phyloP scores from a whole-genome alignment of 2,797 vertebrate species.

The Propithecus deckenii region DNA sequence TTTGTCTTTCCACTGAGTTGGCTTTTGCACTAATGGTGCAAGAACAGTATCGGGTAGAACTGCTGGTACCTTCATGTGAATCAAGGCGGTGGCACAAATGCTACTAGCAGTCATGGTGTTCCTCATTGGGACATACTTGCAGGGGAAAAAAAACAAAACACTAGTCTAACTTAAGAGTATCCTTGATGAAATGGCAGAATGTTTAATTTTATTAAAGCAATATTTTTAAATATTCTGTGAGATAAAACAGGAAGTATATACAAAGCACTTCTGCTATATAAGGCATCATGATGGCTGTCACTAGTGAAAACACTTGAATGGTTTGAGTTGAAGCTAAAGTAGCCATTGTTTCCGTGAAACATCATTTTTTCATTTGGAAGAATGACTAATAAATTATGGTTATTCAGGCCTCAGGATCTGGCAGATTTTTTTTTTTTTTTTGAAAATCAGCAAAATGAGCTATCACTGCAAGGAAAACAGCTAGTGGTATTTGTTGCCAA shows the following conservation, averaged over 20 bases:
- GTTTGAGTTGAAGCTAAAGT: neutral
- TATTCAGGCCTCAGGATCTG: neutral
- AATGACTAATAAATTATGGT: neutral
- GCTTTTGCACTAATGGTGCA: neutral
- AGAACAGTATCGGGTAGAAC: neutral
- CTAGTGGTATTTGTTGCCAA: neutral
- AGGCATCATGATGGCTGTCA: neutral
- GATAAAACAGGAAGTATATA: neutral
- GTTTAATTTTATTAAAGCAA: neutral
- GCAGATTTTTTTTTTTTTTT: neutral
- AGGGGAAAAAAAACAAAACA: neutral
- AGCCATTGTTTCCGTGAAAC: neutral
- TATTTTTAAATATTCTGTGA: neutral
- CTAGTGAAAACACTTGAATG: neutral
- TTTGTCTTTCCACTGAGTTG: neutral
- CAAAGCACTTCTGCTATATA: fast-evolving
- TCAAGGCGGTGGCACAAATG: no score
- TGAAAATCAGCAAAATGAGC: neutral
- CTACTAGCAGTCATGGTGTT: neutral
- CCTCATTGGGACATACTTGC: no score
- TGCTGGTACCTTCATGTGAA: neutral
- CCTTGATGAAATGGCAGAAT: neutral
- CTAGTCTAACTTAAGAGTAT: neutral
- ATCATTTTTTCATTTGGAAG: neutral
- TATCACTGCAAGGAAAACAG: neutral